A percentile compares a stretch with the other conserved stretches of the same genome.
Conservation (phyloP, 2,888 invertebrate genomes). For the Catocala nupta region DNA sequence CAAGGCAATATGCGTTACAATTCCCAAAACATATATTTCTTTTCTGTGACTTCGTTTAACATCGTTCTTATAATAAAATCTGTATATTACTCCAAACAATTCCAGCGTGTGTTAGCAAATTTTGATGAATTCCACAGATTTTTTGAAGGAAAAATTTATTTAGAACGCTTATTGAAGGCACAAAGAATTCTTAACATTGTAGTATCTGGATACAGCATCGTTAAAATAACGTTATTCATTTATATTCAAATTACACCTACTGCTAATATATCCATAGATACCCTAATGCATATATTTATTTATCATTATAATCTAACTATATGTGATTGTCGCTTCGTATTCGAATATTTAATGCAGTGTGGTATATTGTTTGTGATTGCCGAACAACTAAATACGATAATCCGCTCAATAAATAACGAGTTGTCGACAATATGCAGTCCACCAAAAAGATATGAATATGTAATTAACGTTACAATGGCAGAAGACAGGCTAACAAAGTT, state of each 20-base stretch:
- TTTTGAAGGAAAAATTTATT: conserved; percentile 20
- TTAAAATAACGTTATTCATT: background rate
- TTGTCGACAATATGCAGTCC: background rate
- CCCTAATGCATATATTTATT: conserved; percentile 3
- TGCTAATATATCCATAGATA: background rate
- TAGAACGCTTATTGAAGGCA: conserved; percentile 19
- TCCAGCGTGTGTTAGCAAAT: conserved; percentile 28
- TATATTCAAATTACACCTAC: background rate
- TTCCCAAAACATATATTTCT: conserved; percentile 11
- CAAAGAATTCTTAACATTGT: conserved; percentile 17
- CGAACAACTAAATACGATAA: conserved; percentile 53
- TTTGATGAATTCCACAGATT: conserved; percentile 28
- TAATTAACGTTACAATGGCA: background rate
- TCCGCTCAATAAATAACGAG: conserved; percentile 36
- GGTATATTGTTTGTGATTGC: conserved; percentile 47
- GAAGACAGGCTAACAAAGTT: conserved; percentile 27
- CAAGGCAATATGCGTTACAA: no score
- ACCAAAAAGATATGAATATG: background rate
- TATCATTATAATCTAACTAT: conserved; percentile 24
- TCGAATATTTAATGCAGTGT: conserved; percentile 50
- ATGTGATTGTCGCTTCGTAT: conserved; percentile 46
- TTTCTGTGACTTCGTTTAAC: conserved; percentile 20
- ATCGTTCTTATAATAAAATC: conserved; percentile 18
- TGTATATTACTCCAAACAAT: conserved; percentile 20
- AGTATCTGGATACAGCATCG: background rate